Base-by-base conservation (phyloP, 1,140 invertebrate species). In the Nebria ingens region DNA sequence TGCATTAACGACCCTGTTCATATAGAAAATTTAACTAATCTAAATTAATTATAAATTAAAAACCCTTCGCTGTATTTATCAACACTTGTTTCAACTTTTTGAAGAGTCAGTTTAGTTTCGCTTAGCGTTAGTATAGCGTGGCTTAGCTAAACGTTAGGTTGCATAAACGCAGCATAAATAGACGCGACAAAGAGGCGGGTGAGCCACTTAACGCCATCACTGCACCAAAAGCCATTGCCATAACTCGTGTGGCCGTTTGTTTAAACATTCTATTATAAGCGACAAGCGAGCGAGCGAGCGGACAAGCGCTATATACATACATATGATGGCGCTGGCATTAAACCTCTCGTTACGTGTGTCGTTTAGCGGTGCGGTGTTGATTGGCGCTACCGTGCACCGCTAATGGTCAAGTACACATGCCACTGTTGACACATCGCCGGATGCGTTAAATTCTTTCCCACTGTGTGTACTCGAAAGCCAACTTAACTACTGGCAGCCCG, bases 391-490 rank as follows among this genome's bases (percentile, higher is more conserved):
- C 15, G 40, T 17, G 15, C 40, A 45, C 40, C 9, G 15, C 40
- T 45, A 45, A 45, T 45, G 40, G 40, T 45, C 40, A 45, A 45
- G 40, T 45, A 45, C 40, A 45, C 40, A 45, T 45, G 40, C 40
- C 40, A 45, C 40, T 45, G 40, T 45, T 45, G 40, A 45, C 40
- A 45, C 40, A 45, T 45, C 40, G 17, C 40, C 40, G 40, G 40
- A 45, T 45, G 40, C 40, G 40, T 45, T 45, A 45, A 45, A 45
- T 45, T 45, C 40, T 45, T 45, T 45, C 40, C 40, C 40, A 45
- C 40, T 45, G 40, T 45, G 40, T 4, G n/a, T n/a, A 34, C 25
- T 34, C 25, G 6, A 34, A 34, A 34, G 25, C 25, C 25, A 12
- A 12, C 15, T 9, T 45, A 11, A 17, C 40, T 12, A 17, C 9